Conservation (phyloP, 2,797 vertebrate species). For the Sebastes ruberrimus region DNA sequence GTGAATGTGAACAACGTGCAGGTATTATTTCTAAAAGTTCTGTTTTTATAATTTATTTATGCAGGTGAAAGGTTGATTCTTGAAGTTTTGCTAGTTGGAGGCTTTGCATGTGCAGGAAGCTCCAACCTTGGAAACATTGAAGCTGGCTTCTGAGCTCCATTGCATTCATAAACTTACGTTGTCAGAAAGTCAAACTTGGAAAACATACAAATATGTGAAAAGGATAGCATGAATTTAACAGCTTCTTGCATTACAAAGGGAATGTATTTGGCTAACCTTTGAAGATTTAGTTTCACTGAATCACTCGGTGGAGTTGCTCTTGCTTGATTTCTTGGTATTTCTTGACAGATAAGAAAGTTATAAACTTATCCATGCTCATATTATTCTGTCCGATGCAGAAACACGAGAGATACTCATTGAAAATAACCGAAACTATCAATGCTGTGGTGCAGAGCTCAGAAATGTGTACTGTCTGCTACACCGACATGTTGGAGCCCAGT, state of each 20-base stretch:
- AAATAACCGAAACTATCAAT: not conserved
- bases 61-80: not conserved
- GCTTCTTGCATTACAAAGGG: not conserved
- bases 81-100: not conserved
- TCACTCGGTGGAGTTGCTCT: not conserved
- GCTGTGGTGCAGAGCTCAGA: not conserved
- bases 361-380: not conserved
- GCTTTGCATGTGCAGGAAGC: not conserved
- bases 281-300: not conserved
- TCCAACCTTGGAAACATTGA: not conserved
- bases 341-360: not conserved
- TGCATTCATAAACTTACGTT: not conserved
- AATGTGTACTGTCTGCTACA: not conserved
- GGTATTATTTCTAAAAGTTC: not conserved
- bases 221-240: not conserved
- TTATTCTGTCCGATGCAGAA: not conserved
- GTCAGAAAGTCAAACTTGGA: not conserved
- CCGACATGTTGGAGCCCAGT: not conserved
- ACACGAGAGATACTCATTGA: not conserved
- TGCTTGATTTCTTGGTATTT: not conserved
- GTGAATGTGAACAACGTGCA: not conserved
- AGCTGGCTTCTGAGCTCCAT: not conserved
- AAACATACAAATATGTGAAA: not conserved
- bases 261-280: not conserved
- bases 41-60: not conserved